Evolutionary conservation across 1,140 invertebrate genomes (phyloP).

Genomic region (Drosophila ironensis): DNA sequence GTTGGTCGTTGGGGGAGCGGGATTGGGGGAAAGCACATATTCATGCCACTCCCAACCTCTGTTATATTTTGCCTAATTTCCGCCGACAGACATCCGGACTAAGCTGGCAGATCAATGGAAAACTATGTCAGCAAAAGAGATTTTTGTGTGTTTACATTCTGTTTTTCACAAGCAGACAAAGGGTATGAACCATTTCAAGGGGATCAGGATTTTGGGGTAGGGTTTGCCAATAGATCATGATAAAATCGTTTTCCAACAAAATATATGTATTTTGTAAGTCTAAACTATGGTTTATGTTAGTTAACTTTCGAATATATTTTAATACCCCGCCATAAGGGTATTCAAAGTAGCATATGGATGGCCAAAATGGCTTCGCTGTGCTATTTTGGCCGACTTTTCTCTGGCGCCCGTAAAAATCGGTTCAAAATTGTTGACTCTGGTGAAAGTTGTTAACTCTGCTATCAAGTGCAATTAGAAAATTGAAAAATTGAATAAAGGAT

Average conservation of each 20-base stretch:
- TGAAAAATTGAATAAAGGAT: slow-evolving; percentile 34
- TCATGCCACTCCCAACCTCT: background rate
- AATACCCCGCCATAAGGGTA: background rate
- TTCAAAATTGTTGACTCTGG: slow-evolving; percentile 35
- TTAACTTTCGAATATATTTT: background rate
- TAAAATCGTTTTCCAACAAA: background rate
- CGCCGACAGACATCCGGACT: slow-evolving; percentile 32
- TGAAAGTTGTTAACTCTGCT: slow-evolving; percentile 33
- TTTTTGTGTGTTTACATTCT: slow-evolving; percentile 29
- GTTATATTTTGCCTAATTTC: slow-evolving; percentile 44
- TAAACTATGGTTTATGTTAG: background rate
- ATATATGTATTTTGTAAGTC: background rate
- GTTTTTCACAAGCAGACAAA: background rate
- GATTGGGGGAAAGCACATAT: slow-evolving; percentile 4
- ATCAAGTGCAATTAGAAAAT: slow-evolving; percentile 38
- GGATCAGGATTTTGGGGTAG: background rate
- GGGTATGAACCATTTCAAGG: slow-evolving; percentile 3
- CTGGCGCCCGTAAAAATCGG: slow-evolving; percentile 15
- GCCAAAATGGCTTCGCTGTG: background rate
- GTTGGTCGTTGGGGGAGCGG: background rate
- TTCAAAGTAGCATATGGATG: background rate
- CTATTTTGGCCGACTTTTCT: slow-evolving; percentile 13
- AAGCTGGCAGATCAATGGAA: slow-evolving; percentile 46
- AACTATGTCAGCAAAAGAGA: slow-evolving; percentile 48
- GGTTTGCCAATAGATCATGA: background rate